These are phyloP conservation scores for Struthidea cinerea DNA, from an alignment of 2,113 vertebrate genomes.

Conservation along the genomic window DNA sequence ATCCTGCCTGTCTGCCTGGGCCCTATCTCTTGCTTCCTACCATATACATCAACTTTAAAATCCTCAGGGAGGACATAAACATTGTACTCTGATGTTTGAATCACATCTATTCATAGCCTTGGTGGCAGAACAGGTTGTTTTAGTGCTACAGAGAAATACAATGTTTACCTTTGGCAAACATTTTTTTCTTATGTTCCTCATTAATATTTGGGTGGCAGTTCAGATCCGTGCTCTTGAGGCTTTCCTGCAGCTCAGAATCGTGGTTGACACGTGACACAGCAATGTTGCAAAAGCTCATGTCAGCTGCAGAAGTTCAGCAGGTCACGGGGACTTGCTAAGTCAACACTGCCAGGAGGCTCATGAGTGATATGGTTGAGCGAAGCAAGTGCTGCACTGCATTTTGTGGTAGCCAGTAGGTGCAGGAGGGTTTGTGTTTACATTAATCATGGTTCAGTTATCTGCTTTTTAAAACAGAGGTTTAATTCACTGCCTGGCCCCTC, in stretches of 20 bases:
- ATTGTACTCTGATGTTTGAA: not conserved
- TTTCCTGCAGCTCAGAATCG: not conserved
- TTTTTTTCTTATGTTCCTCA: not conserved
- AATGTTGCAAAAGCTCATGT: not conserved
- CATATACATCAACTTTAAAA: not conserved
- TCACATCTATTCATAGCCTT: not conserved
- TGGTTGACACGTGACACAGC: not conserved
- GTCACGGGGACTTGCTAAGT: not conserved
- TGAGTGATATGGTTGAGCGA: not conserved
- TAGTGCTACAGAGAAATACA: not conserved
- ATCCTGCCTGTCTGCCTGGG: not conserved
- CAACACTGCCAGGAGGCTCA: not conserved
- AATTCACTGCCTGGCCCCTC: not conserved
- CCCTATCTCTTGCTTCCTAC: not conserved
- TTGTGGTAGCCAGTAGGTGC: not conserved
- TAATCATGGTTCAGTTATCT: not conserved
- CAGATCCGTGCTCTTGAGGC: not conserved
- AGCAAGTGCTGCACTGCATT: not conserved
- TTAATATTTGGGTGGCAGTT: not conserved
- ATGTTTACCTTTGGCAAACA: not conserved
- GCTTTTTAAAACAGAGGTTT: not conserved
- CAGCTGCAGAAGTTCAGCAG: conserved; percentile 13
- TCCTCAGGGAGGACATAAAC: not conserved
- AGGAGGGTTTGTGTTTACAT: not conserved
- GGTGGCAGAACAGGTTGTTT: conserved; percentile 6